These are phyloP conservation scores for Trichomalopsis sarcophagae DNA, from an alignment of 1,140 invertebrate genomes.

Conservation along the genomic window DNA sequence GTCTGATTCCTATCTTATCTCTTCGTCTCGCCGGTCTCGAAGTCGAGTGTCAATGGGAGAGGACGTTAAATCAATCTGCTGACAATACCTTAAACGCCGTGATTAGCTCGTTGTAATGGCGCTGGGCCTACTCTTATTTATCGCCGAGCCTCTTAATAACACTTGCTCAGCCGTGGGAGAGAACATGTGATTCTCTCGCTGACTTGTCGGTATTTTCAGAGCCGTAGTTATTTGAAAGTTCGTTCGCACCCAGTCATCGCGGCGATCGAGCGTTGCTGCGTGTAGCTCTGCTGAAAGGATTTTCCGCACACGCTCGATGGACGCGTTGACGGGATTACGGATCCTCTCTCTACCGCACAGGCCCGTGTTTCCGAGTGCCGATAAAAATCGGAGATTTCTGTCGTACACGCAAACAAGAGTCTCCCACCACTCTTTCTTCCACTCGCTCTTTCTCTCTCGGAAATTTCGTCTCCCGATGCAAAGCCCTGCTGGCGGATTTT, in stretches of 20 bases:
- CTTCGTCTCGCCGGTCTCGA: neutral
- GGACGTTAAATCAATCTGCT: slow-evolving; percentile 50
- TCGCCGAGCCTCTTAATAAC: neutral
- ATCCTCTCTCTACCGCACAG: slow-evolving; percentile 58
- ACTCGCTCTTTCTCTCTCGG: slow-evolving; percentile 44
- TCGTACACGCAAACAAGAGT: slow-evolving; percentile 62
- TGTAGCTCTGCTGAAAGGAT: neutral
- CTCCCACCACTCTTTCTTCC: slow-evolving; percentile 35
- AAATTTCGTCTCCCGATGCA: slow-evolving; percentile 35
- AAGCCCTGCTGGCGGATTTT: neutral
- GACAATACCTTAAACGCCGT: slow-evolving; percentile 40
- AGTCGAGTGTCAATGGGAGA: slow-evolving; percentile 45
- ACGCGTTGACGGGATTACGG: slow-evolving; percentile 61
- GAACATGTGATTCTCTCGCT: neutral
- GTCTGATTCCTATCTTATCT: slow-evolving; percentile 49
- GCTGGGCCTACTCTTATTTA: slow-evolving; percentile 26
- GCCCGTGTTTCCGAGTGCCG: slow-evolving; percentile 54
- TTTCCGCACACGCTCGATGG: slow-evolving; percentile 46
- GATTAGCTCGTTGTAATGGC: slow-evolving; percentile 38
- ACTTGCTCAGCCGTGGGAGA: neutral
- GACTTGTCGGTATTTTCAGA: neutral
- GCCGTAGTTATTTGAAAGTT: neutral
- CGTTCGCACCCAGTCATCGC: neutral
- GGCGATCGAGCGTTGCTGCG: too few species aligned
- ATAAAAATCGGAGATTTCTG: slow-evolving; percentile 68